These are phyloP conservation scores for Eulemur mongoz DNA, from an alignment of 2,797 vertebrate genomes.

Conservation along the genomic window DNA sequence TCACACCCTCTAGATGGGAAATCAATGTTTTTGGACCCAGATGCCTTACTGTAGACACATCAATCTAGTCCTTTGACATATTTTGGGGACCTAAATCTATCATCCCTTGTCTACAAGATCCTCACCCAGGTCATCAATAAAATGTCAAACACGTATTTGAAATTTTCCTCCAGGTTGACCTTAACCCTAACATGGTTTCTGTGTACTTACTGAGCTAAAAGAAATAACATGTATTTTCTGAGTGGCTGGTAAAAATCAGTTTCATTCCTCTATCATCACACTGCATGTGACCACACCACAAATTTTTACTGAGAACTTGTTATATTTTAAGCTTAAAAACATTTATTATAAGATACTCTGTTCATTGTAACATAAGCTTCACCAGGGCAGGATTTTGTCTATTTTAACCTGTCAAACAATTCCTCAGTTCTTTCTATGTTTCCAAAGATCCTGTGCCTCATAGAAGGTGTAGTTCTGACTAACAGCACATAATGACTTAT, in stretches of 20 bases:
- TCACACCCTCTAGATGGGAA: neutral
- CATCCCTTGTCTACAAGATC: conserved; percentile 24
- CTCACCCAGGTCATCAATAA: conserved; percentile 21
- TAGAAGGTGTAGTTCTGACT: neutral
- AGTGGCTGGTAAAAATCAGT: conserved; percentile 4
- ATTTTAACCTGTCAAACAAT: conserved; percentile 36
- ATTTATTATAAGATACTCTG: neutral
- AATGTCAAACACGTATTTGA: neutral
- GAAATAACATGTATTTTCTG: conserved; percentile 9
- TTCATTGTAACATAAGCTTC: neutral
- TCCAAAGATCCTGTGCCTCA: neutral
- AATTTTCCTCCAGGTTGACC: conserved; percentile 16
- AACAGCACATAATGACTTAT: neutral
- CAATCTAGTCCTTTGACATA: neutral
- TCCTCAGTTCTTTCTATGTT: neutral
- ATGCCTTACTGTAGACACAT: conserved; percentile 13
- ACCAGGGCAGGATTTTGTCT: neutral
- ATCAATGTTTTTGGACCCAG: neutral
- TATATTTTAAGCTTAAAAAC: conserved; percentile 3
- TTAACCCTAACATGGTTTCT: conserved; percentile 23
- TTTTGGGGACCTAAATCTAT: conserved; percentile 21
- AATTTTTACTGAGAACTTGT: conserved; percentile 29
- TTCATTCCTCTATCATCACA: neutral
- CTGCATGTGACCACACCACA: neutral
- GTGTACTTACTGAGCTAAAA: conserved; percentile 35